Evolutionary conservation across 2,888 invertebrate genomes (phyloP).

Genomic region (Hirtodrosophila histrioides): DNA sequence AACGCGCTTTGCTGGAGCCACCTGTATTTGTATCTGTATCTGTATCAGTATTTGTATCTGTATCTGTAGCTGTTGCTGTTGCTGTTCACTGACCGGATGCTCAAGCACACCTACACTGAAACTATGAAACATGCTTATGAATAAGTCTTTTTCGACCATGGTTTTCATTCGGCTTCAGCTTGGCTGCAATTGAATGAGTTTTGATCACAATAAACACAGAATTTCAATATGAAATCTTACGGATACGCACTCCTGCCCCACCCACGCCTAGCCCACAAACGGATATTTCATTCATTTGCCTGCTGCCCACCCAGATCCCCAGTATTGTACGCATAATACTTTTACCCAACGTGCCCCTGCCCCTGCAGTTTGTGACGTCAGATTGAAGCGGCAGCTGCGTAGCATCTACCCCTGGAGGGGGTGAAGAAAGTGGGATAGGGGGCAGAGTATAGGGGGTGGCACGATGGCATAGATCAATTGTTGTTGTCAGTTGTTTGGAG

Average conservation of each 20-base stretch:
- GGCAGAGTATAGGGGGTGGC: conserved; percentile 17
- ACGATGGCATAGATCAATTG: conserved; percentile 69
- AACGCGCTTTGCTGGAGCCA: conserved; percentile 74
- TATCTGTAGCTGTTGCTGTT: not conserved
- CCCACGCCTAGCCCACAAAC: conserved; percentile 24
- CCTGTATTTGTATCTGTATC: conserved; percentile 45
- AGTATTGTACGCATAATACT: not conserved
- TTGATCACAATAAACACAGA: conserved; percentile 67
- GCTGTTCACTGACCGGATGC: conserved; percentile 55
- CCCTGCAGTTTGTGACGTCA: conserved; percentile 44
- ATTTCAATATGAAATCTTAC: conserved; percentile 67
- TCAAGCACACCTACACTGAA: conserved; percentile 37
- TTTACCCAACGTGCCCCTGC: not conserved
- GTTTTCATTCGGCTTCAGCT: conserved; percentile 24
- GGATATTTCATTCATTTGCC: conserved; percentile 60
- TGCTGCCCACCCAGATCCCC: conserved; percentile 21
- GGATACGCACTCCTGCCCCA: conserved; percentile 32
- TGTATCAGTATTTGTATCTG: conserved; percentile 16
- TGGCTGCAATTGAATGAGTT: conserved; percentile 41
- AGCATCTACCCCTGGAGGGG: conserved; percentile 19
- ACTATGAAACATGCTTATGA: conserved; percentile 21
- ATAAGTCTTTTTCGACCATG: conserved; percentile 35
- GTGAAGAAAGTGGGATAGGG: conserved; percentile 2
- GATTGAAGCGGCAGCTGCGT: conserved; percentile 34
- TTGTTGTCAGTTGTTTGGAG: conserved; percentile 57